Evolutionary conservation across 1,140 invertebrate genomes (phyloP), one percentile per base, ranked within the genome.

Genomic region (Argopecten irradians): DNA sequence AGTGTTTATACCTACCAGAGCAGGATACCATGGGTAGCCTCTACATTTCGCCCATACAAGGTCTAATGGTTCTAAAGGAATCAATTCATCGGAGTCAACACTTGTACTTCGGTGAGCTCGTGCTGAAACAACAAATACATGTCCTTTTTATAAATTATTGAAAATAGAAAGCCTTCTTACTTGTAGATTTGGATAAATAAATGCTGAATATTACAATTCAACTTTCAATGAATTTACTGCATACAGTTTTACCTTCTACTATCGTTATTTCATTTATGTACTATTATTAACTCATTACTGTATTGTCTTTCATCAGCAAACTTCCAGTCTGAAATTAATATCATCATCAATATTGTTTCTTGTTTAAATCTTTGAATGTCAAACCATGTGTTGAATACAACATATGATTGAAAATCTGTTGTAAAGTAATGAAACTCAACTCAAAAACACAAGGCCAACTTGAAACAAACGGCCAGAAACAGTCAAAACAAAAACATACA

Each of bases 11-110:
- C 96, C 95, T 93, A 97, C 96, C 85, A 99, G 96, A 0, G 98
- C 98, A 43, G 98, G 98, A 96, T 99, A 99, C 98, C 98, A 99
- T 7, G 98, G 98, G 96, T 99, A 99, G 3, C 98, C 98, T 89
- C 98, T 96, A 96, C 98, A 99, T 94, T 99, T 99, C 0, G 98
- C 98, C 98, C 98, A 99, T 0, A 99, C 98, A 13, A 99, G 96
- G 94, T 99, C 98, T 33, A 99, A 95, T 0, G 98, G 97, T 92
- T 98, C 97, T 41, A 98, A 94, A 19, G 95, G 93, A 82, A 95
- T 93, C 88, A 95, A 84, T 55, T 95, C 94, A 34, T 94, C 94
- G 86, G 93, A 94, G 87, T 95, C 94, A 91, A 92, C 93, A 86
- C 94, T 95, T 33, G 93, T 92, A 92, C 93, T 93, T 84, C 94